These are phyloP conservation scores for Sclerurus mexicanus DNA, from an alignment of 2,113 vertebrate species.

Conservation along the genomic window DNA sequence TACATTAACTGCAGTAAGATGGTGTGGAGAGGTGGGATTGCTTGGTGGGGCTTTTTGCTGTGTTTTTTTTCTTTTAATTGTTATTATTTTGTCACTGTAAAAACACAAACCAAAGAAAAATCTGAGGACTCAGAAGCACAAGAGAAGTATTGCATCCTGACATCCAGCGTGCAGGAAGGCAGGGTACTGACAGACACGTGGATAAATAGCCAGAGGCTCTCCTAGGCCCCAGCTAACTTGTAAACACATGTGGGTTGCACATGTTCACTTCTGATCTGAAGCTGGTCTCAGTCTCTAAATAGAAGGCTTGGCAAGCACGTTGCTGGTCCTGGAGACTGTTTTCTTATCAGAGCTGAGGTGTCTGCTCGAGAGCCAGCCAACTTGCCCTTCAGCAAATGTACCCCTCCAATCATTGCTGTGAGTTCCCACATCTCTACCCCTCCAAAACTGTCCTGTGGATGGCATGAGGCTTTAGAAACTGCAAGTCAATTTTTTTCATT, in stretches of 20 bases:
- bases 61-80: too few species aligned
- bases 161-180: neutral
- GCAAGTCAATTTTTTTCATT: neutral
- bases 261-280: neutral
- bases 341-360: neutral
- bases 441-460: neutral
- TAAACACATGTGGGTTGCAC: conserved; percentile 8
- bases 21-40: neutral
- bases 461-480: neutral
- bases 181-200: neutral
- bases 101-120: neutral
- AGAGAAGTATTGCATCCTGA: neutral
- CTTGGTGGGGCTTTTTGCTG: neutral
- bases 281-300: neutral
- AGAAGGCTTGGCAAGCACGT: neutral
- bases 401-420: neutral
- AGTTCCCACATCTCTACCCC: neutral
- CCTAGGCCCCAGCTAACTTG: neutral
- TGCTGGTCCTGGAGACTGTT: neutral
- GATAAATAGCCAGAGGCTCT: conserved; percentile 4
- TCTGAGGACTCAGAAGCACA: neutral
- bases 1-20: neutral
- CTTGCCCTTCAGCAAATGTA: neutral
- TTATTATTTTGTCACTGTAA: neutral
- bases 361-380: neutral